A percentile compares a stretch with the other conserved stretches of the same genome.
phyloP scores from a whole-genome alignment of 2,797 vertebrate genomes.

The Oreochromis mossambicus region DNA sequence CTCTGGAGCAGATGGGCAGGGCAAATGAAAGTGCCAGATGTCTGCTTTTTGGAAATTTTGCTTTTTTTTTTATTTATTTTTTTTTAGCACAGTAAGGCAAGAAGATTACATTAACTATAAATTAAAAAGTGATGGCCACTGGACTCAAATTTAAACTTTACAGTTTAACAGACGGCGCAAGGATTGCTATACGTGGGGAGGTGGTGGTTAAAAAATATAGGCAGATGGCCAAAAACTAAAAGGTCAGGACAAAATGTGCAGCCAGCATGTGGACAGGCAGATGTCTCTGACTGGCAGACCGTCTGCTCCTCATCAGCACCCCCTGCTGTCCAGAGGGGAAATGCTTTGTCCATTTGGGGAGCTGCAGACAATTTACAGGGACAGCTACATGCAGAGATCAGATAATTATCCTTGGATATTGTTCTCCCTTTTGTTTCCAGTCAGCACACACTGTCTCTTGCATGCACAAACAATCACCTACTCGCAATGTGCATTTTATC shows the following conservation, averaged over 20 bases:
- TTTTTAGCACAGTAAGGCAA: neutral
- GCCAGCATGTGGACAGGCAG: slow-evolving; percentile 33
- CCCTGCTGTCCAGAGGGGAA: slow-evolving; percentile 12
- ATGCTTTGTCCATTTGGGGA: neutral
- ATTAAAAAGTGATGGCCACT: neutral
- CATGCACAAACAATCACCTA: slow-evolving; percentile 13
- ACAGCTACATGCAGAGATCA: neutral
- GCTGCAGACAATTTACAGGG: slow-evolving; percentile 3
- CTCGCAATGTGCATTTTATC: slow-evolving; percentile 29
- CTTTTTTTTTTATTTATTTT: neutral
- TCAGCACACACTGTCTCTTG: neutral
- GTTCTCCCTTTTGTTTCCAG: neutral
- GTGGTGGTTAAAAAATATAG: neutral
- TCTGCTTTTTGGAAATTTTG: slow-evolving; percentile 1
- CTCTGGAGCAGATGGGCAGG: slow-evolving; percentile 10
- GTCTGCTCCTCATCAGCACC: slow-evolving; percentile 10
- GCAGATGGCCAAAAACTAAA: slow-evolving; percentile 23
- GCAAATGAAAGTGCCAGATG: slow-evolving; percentile 21
- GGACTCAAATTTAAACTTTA: neutral
- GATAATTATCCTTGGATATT: slow-evolving; percentile 3
- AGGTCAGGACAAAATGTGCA: slow-evolving; percentile 58
- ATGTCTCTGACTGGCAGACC: slow-evolving; percentile 6
- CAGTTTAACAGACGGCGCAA: neutral
- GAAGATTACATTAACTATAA: neutral
- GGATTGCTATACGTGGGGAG: neutral